A percentile compares a stretch with the other conserved stretches of the same genome.
phyloP scores from a whole-genome alignment of 2,797 vertebrate genomes.

The Ctenopoma kingsleyae region DNA sequence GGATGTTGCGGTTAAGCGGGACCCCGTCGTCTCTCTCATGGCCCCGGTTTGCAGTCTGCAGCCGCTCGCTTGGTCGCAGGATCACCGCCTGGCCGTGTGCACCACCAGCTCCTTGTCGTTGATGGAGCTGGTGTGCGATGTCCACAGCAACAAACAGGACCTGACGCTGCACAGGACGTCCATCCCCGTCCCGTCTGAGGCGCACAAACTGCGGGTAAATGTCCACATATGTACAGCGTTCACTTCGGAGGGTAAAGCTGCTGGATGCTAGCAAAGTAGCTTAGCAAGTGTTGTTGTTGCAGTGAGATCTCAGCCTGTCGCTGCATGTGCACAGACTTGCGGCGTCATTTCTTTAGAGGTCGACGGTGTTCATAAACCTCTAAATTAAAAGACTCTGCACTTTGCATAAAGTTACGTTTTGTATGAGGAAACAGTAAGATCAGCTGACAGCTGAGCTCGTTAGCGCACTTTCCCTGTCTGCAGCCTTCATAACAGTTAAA shows the following conservation, averaged over 20 bases:
- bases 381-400: neutral
- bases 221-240: neutral
- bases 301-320: no score
- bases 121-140: constrained; percentile 91
- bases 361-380: neutral
- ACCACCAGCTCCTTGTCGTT: constrained; percentile 88
- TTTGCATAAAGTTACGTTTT: neutral
- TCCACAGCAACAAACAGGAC: constrained; percentile 87
- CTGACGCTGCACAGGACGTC: constrained; percentile 91
- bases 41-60: constrained; percentile 89
- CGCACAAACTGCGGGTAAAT: constrained; percentile 86
- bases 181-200: constrained; percentile 83
- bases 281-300: neutral
- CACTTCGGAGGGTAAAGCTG: neutral
- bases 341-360: neutral
- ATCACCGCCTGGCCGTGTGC: constrained; percentile 92
- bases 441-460: neutral
- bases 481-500: neutral
- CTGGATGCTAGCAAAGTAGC: neutral
- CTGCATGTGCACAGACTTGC: no score
- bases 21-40: constrained; percentile 87
- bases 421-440: neutral
- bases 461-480: no score
- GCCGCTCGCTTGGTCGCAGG: constrained; percentile 93
- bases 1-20: constrained; percentile 67